Conservation (phyloP, 2,888 invertebrate genomes). For the Agrochola lota region DNA sequence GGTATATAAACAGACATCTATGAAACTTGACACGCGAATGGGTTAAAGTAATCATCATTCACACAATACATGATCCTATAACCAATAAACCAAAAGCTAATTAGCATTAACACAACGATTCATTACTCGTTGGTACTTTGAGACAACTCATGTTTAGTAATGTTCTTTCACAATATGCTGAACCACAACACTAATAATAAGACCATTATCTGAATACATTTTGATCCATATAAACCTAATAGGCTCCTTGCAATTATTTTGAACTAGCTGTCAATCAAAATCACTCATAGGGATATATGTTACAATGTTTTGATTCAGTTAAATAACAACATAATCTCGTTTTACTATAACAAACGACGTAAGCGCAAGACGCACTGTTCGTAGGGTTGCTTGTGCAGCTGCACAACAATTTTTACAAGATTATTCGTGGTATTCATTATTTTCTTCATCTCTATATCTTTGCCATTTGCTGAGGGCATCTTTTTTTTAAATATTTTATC, state of each 20-base stretch:
- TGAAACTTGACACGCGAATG: background rate
- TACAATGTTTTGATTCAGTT: conserved; percentile 39
- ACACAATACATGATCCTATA: background rate
- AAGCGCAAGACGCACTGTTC: conserved; percentile 30
- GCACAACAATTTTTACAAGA: background rate
- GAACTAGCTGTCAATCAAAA: conserved; percentile 24
- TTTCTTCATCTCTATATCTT: background rate
- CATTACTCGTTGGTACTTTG: conserved; percentile 2
- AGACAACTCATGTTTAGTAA: background rate
- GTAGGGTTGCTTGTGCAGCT: conserved; percentile 11
- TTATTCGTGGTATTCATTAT: background rate
- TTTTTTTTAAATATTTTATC: background rate
- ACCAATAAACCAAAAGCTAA: conserved; percentile 2
- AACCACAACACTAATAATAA: conserved; percentile 2
- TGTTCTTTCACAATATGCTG: background rate
- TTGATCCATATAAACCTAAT: conserved; percentile 17
- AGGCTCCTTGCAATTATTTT: conserved; percentile 10
- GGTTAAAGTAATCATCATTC: background rate
- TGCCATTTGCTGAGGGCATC: background rate
- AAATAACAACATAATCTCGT: conserved; percentile 42
- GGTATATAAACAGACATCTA: background rate
- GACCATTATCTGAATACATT: background rate
- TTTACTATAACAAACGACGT: conserved; percentile 55
- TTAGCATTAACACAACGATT: conserved; percentile 4
- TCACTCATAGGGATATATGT: conserved; percentile 32